Percentiles rank a stretch among this genome's conserved stretches.
Evolutionary conservation across 2,113 vertebrate genomes (phyloP).

Genomic region (Coturnix japonica): DNA sequence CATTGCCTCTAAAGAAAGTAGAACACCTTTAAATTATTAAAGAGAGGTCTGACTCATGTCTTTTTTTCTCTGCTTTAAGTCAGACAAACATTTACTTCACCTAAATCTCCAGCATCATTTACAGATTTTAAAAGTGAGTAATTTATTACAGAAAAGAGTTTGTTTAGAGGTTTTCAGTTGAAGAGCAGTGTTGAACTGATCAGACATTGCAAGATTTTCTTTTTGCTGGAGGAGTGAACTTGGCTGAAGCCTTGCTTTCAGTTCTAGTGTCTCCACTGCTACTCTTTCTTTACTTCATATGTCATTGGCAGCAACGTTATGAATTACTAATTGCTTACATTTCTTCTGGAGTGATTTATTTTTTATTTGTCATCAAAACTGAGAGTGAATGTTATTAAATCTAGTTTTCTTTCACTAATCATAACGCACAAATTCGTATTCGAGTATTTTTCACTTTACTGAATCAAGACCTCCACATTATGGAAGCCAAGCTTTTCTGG

Average conservation of each 20-base stretch:
- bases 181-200: neutral
- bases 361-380: neutral
- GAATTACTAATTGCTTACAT: neutral
- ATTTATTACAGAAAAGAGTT: neutral
- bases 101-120: neutral
- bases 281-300: neutral
- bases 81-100: neutral
- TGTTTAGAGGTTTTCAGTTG: neutral
- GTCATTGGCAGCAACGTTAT: neutral
- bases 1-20: conserved; percentile 22
- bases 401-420: neutral
- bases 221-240: neutral
- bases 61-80: neutral
- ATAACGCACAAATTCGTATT: conserved; percentile 1
- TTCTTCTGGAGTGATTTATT: neutral
- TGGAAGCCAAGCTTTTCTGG: neutral
- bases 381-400: neutral
- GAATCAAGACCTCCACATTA: neutral
- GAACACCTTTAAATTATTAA: conserved; percentile 43
- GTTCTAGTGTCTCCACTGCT: neutral
- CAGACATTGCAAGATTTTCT: neutral
- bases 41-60: neutral
- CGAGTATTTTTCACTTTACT: conserved; percentile 12
- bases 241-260: neutral
- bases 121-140: neutral